These are phyloP conservation scores for Phortica variegata DNA, from an alignment of 1,140 invertebrate genomes.

Conservation along the genomic window DNA sequence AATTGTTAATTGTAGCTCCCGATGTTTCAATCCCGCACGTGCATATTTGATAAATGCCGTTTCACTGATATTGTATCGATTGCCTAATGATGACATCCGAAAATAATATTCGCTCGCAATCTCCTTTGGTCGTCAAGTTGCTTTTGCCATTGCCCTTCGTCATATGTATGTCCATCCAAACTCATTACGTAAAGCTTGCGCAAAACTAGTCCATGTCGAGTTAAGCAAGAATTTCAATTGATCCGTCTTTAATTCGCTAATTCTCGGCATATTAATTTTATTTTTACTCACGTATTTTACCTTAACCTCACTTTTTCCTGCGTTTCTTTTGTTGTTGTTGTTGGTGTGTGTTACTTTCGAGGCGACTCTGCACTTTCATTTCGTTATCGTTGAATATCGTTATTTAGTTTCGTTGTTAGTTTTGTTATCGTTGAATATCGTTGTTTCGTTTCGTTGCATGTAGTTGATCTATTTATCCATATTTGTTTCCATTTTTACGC, in stretches of 20 bases:
- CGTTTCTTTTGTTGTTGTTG: no score
- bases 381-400: no score
- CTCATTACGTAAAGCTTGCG: neutral
- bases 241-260: conserved; percentile 7
- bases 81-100: neutral
- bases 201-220: neutral
- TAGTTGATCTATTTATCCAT: no score
- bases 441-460: no score
- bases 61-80: neutral
- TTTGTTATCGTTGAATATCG: no score
- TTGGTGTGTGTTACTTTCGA: no score
- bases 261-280: no score
- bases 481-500: no score
- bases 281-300: no score
- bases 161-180: conserved; percentile 1
- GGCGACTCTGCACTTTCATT: no score
- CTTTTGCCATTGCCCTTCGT: conserved; percentile 6
- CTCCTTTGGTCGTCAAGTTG: neutral
- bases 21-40: conserved; percentile 3
- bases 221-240: conserved; percentile 5
- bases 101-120: conserved; percentile 7
- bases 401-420: no score
- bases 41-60: conserved; percentile 5
- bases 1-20: neutral
- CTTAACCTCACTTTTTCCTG: no score